A percentile compares a stretch with the other conserved stretches of the same genome.
Conservation (phyloP, 2,113 vertebrate genomes). For the Crotalus helleri region DNA sequence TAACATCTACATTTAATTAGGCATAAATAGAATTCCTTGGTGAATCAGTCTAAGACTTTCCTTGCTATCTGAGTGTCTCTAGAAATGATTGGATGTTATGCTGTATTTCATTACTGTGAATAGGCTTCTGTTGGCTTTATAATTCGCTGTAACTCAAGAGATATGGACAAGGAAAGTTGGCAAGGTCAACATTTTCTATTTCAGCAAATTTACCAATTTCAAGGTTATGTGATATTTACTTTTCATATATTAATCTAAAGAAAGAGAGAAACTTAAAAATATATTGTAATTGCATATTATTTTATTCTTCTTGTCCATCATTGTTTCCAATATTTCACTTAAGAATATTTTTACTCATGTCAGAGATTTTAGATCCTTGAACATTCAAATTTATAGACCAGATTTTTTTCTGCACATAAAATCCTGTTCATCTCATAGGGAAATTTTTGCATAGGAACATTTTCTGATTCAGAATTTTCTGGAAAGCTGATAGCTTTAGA, state of each 20-base stretch:
- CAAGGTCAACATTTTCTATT: neutral
- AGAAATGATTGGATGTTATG: neutral
- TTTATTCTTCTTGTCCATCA: too few species aligned
- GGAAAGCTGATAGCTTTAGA: neutral
- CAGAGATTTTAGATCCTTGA: neutral
- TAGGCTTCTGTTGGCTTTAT: neutral
- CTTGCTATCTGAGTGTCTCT: neutral
- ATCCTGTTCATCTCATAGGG: neutral
- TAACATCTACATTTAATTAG: neutral
- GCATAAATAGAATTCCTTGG: neutral
- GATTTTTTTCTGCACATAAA: neutral
- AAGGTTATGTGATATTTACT: neutral
- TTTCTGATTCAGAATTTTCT: neutral
- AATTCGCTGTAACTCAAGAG: neutral
- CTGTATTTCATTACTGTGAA: neutral
- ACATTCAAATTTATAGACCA: neutral
- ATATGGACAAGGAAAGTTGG: neutral
- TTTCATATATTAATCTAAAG: neutral
- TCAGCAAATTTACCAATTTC: neutral
- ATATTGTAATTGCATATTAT: too few species aligned
- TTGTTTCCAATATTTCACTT: neutral
- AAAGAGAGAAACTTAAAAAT: neutral
- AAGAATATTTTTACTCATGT: neutral
- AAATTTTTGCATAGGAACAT: neutral
- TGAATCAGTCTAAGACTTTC: neutral